Evolutionary conservation across 2,113 vertebrate species (phyloP).

Genomic region (Ameiurus melas): DNA sequence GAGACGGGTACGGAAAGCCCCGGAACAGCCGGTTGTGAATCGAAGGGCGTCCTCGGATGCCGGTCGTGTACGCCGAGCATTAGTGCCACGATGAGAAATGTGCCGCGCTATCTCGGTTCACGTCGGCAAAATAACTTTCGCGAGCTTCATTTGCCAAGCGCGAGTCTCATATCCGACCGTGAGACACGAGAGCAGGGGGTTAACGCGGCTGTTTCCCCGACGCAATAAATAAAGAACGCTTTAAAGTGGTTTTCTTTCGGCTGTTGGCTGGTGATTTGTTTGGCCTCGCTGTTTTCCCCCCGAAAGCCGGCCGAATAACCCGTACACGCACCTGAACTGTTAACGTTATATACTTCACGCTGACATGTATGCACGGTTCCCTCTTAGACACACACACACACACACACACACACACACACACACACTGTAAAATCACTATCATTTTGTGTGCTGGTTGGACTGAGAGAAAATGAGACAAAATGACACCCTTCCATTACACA

Average conservation of each 20-base stretch:
- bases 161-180: not conserved
- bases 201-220: not conserved
- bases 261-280: not conserved
- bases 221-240: not conserved
- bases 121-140: not conserved
- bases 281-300: not conserved
- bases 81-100: not conserved
- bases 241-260: not conserved
- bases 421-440: conserved; percentile 10
- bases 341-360: not conserved
- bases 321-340: too few relatives aligned
- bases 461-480: conserved; percentile 24
- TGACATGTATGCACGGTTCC: not conserved
- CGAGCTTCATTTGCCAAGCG: not conserved
- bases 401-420: not conserved
- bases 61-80: not conserved
- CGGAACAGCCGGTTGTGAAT: too few relatives aligned
- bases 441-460: not conserved
- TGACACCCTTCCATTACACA: conserved; percentile 8
- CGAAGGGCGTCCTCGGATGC: not conserved
- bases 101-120: not conserved
- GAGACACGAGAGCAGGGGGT: not conserved
- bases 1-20: too few relatives aligned
- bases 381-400: not conserved
- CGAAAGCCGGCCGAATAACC: not conserved